These are phyloP conservation scores for Melanostoma mellinum DNA, from an alignment of 2,888 invertebrate species.

Conservation along the genomic window DNA sequence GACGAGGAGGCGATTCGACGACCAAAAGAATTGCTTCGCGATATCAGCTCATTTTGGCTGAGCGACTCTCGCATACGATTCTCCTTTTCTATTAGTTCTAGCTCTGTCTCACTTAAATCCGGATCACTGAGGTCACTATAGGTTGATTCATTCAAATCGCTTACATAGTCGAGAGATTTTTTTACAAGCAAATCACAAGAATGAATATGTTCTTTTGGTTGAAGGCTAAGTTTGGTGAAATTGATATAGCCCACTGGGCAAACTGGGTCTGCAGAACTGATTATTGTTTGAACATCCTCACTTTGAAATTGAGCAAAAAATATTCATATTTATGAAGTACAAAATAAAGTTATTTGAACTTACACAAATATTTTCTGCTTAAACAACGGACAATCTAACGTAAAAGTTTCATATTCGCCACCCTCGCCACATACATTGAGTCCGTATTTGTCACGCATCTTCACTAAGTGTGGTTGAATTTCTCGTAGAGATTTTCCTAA, in stretches of 20 bases:
- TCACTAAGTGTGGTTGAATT: conserved; percentile 92
- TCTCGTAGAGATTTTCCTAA: conserved; percentile 92
- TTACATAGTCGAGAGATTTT: conserved; percentile 85
- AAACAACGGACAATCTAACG: conserved; percentile 98
- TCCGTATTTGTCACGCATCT: conserved; percentile 96
- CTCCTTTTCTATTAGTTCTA: conserved; percentile 84
- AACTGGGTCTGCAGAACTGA: conserved; percentile 95
- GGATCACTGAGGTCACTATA: conserved; percentile 86
- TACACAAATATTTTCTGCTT: conserved; percentile 94
- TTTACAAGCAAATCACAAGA: conserved; percentile 82
- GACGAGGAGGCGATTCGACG: conserved; percentile 80
- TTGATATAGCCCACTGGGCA: conserved; percentile 97
- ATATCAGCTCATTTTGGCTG: conserved; percentile 81
- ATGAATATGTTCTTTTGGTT: conserved; percentile 83
- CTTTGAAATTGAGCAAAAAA: conserved; percentile 77
- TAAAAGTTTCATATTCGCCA: conserved; percentile 99
- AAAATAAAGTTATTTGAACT: conserved; percentile 82
- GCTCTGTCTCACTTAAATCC: conserved; percentile 85
- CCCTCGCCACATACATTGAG: conserved; percentile 99
- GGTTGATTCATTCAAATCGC: conserved; percentile 85
- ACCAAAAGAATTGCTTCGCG: conserved; percentile 81
- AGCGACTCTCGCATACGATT: conserved; percentile 81
- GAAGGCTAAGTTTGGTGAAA: conserved; percentile 91
- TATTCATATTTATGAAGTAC: conserved; percentile 26
- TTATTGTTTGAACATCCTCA: conserved; percentile 92